These are phyloP conservation scores for Cantharis rustica DNA, from an alignment of 2,888 invertebrate species.

Conservation along the genomic window DNA sequence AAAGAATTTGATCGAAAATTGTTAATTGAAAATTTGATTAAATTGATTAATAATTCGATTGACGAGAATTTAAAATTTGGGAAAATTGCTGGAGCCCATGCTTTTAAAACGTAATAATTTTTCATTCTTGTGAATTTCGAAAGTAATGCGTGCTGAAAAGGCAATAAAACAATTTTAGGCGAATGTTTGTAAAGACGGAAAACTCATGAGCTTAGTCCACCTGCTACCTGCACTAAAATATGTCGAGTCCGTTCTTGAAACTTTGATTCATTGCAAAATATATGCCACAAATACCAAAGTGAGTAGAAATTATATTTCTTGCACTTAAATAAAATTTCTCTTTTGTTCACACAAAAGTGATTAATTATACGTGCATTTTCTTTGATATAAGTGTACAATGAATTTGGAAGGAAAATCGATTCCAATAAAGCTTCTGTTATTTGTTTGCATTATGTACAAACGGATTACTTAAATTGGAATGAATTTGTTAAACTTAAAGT, in stretches of 20 bases:
- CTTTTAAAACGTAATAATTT: not conserved
- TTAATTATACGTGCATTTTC: slow-evolving; percentile 20
- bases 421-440: slow-evolving; percentile 14
- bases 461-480: slow-evolving; percentile 6
- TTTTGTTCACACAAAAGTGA: slow-evolving; percentile 23
- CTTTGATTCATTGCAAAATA: slow-evolving; percentile 35
- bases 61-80: not conserved
- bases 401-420: slow-evolving; percentile 16
- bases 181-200: slow-evolving; percentile 36
- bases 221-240: slow-evolving; percentile 39
- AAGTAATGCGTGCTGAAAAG: not conserved
- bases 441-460: slow-evolving; percentile 17
- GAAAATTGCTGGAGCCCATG: not conserved
- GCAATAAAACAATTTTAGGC: slow-evolving; percentile 37
- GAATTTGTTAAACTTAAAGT: slow-evolving; percentile 6
- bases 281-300: slow-evolving; percentile 26
- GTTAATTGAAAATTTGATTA: slow-evolving; percentile 30
- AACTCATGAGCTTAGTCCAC: slow-evolving; percentile 34
- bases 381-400: slow-evolving; percentile 16
- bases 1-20: slow-evolving; percentile 29
- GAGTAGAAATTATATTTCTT: slow-evolving; percentile 21
- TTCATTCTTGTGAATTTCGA: not conserved
- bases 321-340: slow-evolving; percentile 9
- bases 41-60: slow-evolving; percentile 23
- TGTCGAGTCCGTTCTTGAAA: slow-evolving; percentile 34